Evolutionary conservation across 1,140 invertebrate genomes (phyloP), one percentile per base, ranked within the genome.

Genomic region (Brachionus asplanchnoidis): DNA sequence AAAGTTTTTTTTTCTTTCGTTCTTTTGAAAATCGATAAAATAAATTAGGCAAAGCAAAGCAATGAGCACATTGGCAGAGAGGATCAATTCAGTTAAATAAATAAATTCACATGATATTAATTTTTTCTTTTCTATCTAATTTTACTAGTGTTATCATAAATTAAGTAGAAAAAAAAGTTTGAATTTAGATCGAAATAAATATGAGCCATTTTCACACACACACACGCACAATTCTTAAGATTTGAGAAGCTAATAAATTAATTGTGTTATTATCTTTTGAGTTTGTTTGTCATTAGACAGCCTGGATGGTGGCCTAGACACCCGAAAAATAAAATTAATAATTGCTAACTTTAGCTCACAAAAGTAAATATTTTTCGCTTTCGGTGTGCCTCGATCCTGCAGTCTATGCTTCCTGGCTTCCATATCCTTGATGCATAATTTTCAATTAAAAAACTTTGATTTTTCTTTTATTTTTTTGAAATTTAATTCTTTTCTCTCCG

Each of bases 71-170:
- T 8, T 9, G 17, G 17, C 20, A 68, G 66, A 32, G 3, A 28
- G 23, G 11, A n/a, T 28, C 0, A 68, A 68, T 68, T 68, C 6
- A 60, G 53, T 68, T 28, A 14, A 40, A 32, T 68, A 68, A 68
- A 68, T 68, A 68, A 68, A 68, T 68, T 68, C 66, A 68, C 66
- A 68, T 68, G 66, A 68, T 68, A 60, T 60, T 60, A 23, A 26
- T 68, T 68, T 68, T 68, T 68, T 32, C 0, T 20, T 68, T n/a
- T 68, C 0, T 32, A 68, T 68, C 66, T 68, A 68, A 68, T 68
- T 68, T 14, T 68, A 68, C 32, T 40, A 60, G 26, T 68, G 66
- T 68, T 68, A 68, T 68, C 66, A 68, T 68, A 68, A 68, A 68
- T 68, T 68, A 68, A 60, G 53, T n/a, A n/a, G 8, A 60, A 9